Conservation (phyloP, 2,113 vertebrate genomes). For the Turdus rufiventris region DNA sequence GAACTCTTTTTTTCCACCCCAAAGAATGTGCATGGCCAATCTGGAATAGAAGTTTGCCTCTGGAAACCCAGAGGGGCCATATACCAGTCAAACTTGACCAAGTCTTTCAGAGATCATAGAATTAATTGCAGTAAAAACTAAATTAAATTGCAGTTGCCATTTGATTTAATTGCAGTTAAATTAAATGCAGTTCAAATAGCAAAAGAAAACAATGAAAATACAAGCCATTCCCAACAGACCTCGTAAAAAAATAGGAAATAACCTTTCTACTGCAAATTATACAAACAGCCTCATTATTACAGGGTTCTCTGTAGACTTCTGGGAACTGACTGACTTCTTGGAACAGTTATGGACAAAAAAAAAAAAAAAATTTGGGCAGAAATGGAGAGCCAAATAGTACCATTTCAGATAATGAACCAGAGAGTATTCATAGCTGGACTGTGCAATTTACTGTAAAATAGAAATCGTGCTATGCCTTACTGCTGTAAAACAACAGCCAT, state of each 20-base stretch:
- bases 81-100: background rate
- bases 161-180: slow-evolving; percentile 1
- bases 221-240: background rate
- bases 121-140: background rate
- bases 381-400: background rate
- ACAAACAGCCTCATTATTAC: background rate
- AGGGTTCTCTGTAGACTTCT: background rate
- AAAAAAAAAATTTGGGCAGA: background rate
- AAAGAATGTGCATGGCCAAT: background rate
- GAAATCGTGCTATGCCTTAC: background rate
- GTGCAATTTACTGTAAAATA: background rate
- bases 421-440: background rate
- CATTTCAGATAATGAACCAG: background rate
- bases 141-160: background rate
- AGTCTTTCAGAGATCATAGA: background rate
- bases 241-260: background rate
- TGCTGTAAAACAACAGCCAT: background rate
- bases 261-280: background rate
- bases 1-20: background rate
- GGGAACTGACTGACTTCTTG: background rate
- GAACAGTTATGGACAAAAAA: background rate
- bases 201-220: background rate
- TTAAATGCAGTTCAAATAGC: background rate
- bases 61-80: background rate
- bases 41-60: background rate